A percentile compares a stretch with the other conserved stretches of the same genome.
These are phyloP conservation scores for Gasterosteus aculeatus DNA, from an alignment of 2,113 vertebrate species.

Conservation along the genomic window DNA sequence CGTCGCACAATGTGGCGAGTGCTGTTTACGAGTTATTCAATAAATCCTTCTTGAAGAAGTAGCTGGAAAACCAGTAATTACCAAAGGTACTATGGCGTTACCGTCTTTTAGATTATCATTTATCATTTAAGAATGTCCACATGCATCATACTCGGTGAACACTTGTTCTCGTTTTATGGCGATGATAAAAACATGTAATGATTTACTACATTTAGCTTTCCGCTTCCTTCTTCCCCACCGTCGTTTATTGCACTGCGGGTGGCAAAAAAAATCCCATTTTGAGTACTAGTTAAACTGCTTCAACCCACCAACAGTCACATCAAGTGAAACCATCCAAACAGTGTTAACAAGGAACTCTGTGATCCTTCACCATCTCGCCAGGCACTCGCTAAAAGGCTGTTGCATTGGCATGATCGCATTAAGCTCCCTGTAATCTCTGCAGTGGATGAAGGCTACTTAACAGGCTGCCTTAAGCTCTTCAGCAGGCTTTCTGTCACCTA, in stretches of 20 bases:
- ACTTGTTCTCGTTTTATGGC: neutral
- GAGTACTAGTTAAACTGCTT: conserved; percentile 1
- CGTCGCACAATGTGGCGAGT: neutral
- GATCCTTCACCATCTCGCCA: conserved; percentile 50
- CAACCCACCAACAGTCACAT: neutral
- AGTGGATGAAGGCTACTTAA: conserved; percentile 75
- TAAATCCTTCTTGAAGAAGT: neutral
- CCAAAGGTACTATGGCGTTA: neutral
- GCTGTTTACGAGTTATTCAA: neutral
- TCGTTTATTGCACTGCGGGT: neutral
- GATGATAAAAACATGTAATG: neutral
- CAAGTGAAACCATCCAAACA: conserved; percentile 1
- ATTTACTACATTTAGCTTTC: neutral
- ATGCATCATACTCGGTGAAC: neutral
- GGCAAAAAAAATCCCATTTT: no score
- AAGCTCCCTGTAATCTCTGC: conserved; percentile 73
- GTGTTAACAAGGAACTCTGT: conserved; percentile 39
- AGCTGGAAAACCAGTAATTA: neutral
- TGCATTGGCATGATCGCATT: conserved; percentile 60
- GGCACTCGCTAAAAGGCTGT: conserved; percentile 50
- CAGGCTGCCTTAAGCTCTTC: conserved; percentile 74
- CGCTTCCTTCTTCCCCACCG: neutral
- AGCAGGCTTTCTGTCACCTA: conserved; percentile 68
- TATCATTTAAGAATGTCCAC: neutral
- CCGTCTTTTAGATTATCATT: neutral